Evolutionary conservation across 2,797 vertebrate species (phyloP).

Genomic region (Novumbra hubbsi): DNA sequence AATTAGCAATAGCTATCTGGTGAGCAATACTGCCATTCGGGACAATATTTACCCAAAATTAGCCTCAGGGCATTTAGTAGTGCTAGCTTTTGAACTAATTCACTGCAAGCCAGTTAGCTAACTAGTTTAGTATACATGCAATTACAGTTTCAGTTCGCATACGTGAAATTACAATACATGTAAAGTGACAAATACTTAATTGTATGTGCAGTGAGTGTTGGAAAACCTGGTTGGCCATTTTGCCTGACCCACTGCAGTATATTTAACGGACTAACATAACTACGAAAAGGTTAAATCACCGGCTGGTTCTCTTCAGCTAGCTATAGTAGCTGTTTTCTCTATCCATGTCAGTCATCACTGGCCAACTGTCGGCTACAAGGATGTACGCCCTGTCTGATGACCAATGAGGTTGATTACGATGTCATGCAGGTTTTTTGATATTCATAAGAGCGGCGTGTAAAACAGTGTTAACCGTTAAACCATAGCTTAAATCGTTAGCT

Average conservation of each 20-base stretch:
- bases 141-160: neutral
- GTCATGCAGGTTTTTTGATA: neutral
- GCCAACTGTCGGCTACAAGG: neutral
- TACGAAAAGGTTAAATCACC: neutral
- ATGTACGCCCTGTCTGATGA: neutral
- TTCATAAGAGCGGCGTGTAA: neutral
- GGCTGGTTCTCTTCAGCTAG: neutral
- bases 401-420: neutral
- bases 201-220: neutral
- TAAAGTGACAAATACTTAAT: neutral
- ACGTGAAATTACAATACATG: neutral
- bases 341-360: neutral
- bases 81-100: neutral
- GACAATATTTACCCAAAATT: neutral
- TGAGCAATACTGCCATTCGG: neutral
- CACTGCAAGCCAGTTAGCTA: neutral
- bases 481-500: neutral
- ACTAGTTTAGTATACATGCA: neutral
- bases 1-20: slow-evolving; percentile 33
- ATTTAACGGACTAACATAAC: neutral
- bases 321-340: neutral
- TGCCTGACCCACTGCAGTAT: neutral
- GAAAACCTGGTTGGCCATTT: neutral
- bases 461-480: neutral
- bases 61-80: neutral